Evolutionary conservation across 2,797 vertebrate genomes (phyloP), one percentile per base, ranked within the genome.

Genomic region (Semaprochilodus insignis): DNA sequence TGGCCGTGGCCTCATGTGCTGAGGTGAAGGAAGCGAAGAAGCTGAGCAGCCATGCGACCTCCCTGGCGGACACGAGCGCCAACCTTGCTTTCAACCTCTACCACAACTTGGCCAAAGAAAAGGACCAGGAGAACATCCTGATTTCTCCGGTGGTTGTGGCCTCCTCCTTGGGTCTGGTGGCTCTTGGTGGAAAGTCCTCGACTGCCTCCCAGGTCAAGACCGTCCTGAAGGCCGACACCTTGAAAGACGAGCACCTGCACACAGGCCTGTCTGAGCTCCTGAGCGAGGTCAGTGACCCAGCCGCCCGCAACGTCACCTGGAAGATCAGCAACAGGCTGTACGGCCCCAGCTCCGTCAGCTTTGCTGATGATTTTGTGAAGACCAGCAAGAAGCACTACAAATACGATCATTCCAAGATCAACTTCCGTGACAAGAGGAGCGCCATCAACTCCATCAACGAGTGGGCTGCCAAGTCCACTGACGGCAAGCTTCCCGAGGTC

Each of bases 371-470:
- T 72, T 99, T 99, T 0, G 96, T 99, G 48, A 96, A 96, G 88
- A 96, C n/a, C 92, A 99, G 98, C 95, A 98, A 97, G 92, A 97
- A 97, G 87, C 97, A 99, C 86, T 99, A 99, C 92, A 98, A 97
- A 87, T 97, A 96, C 0, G 97, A 99, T 78, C 97, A 99, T 86
- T 96, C 96, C 31, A 99, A 99, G 91, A 97, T 99, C 89, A 99
- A 99, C 95, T 96, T 99, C 92, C 91, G 96, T 1, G 98, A 99
- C 94, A 99, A 99, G 94, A 95, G 96, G 88, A 97, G 96, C 0
- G 96, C 98, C 0, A 91, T 99, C 83, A 98, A 96, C 85, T 97
- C 98, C 93, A 99, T 99, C 90, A 99, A 99, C 0, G 97, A 99
- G 90, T 99, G 98, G 98, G 98, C 96, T 0, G 90, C 97, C 0